These are phyloP conservation scores for Carterocephalus palaemon DNA, from an alignment of 2,888 invertebrate genomes.

Conservation along the genomic window DNA sequence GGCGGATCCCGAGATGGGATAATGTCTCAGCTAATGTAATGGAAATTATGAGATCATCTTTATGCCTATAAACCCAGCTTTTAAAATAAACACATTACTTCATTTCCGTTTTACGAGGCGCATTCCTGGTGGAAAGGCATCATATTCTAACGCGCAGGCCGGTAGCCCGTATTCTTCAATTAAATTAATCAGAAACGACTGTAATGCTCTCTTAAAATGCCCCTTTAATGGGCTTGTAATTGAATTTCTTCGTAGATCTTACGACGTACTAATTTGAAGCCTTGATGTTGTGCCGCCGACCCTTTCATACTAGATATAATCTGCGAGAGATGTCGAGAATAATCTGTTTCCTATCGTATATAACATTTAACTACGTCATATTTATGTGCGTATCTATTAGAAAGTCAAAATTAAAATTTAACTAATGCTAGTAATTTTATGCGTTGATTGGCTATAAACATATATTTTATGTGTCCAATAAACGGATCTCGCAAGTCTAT, in stretches of 20 bases:
- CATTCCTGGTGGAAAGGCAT: conserved; percentile 39
- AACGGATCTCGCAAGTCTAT: neutral
- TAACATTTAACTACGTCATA: too few relatives aligned
- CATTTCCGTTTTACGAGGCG: conserved; percentile 41
- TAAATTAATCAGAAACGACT: conserved; percentile 39
- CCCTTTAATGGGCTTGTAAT: conserved; percentile 22
- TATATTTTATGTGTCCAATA: too few relatives aligned
- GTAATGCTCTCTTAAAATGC: conserved; percentile 32
- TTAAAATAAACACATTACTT: conserved; percentile 71
- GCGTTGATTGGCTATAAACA: too few relatives aligned
- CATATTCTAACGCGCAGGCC: conserved; percentile 33
- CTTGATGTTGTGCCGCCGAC: conserved; percentile 11
- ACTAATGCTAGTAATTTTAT: too few relatives aligned
- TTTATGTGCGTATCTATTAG: too few relatives aligned
- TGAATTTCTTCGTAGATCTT: conserved; percentile 23
- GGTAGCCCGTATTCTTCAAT: conserved; percentile 46
- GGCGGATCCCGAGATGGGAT: conserved; percentile 52
- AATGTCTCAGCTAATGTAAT: conserved; percentile 69
- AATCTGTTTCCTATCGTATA: neutral
- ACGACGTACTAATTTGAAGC: conserved; percentile 16
- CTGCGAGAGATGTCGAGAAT: conserved; percentile 2
- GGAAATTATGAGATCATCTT: conserved; percentile 70
- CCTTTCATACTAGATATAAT: conserved; percentile 8
- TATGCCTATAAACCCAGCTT: conserved; percentile 65
- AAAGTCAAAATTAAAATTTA: too few relatives aligned